Evolutionary conservation across 2,797 vertebrate species (phyloP), one percentile per base, ranked within the genome.

Genomic region (Discoglossus pictus): DNA sequence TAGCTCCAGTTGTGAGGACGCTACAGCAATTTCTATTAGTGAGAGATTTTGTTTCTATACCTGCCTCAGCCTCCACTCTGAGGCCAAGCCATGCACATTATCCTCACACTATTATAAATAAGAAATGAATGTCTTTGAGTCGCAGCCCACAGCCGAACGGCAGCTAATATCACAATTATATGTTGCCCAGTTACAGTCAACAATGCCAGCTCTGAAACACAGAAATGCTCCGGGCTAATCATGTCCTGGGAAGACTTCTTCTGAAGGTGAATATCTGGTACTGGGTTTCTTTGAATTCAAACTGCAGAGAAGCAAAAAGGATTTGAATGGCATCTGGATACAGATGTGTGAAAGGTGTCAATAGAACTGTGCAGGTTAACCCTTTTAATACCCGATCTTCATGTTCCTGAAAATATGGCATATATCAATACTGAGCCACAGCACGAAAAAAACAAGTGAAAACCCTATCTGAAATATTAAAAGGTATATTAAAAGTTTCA

Each of bases 121-220:
- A 79, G 78, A 77, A 70, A 31, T 1, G 77, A 82, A 83, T 78
- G 77, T 79, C 38, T 73, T 74, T 71, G 53, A 74, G 78, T 74
- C 60, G 60, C 70, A 80, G 75, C 72, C 83, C 84, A 78, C 66
- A 81, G 81, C 63, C 80, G 77, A 75, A 78, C 80, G 75, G 78
- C 74, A 82, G 79, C 72, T 79, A 86, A 78, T 75, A 81, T 75
- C 72, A 72, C 75, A 84, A 90, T 91, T 84, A 90, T 76, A 17
- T 12, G 89, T 89, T 81, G 78, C 84, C 78, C 84, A 84, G 88
- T 82, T 88, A 92, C 85, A 75, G 76, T 68, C 77, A 79, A 80
- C 80, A 74, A 73, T 68, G 69, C 58, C 75, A 78, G 74, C 78
- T 79, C 65, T 68, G 58, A 72, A 80, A 75, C 78, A 46, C 81